Evolutionary conservation across 2,888 invertebrate genomes (phyloP).

Genomic region (Ecdyonurus torrentis): DNA sequence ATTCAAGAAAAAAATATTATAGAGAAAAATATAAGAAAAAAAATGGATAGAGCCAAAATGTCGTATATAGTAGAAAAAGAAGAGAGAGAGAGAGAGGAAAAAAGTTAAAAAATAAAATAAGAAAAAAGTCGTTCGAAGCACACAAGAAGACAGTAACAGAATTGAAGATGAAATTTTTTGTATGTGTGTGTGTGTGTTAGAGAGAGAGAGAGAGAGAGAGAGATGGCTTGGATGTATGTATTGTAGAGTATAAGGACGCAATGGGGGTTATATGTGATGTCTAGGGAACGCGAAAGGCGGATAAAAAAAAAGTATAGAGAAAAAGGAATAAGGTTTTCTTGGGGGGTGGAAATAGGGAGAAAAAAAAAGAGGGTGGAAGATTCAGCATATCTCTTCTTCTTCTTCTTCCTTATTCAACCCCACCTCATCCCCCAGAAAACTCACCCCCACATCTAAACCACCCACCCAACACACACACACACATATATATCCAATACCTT

Average conservation of each 20-base stretch:
- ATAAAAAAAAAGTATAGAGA: not conserved
- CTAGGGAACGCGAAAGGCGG: not conserved
- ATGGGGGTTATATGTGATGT: not conserved
- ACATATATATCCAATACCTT: no score
- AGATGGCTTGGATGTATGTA: not conserved
- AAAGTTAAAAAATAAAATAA: not conserved
- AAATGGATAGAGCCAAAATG: not conserved
- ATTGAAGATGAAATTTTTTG: not conserved
- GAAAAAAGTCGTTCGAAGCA: not conserved
- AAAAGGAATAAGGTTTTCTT: not conserved
- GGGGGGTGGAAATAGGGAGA: not conserved
- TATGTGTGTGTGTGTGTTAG: not conserved
- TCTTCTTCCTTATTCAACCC: not conserved
- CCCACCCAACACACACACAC: no score
- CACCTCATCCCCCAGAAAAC: not conserved
- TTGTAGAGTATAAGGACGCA: not conserved
- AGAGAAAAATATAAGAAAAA: no score
- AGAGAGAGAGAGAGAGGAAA: not conserved
- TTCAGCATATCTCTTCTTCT: not conserved
- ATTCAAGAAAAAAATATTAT: not conserved
- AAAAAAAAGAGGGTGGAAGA: not conserved
- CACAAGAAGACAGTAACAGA: not conserved
- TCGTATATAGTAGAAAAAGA: not conserved
- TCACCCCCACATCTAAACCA: no score
- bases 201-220: not conserved